A percentile compares a stretch with the other conserved stretches of the same genome.
These are phyloP conservation scores for Oscheius sp. DNA, from an alignment of 2,888 invertebrate species.

Conservation along the genomic window DNA sequence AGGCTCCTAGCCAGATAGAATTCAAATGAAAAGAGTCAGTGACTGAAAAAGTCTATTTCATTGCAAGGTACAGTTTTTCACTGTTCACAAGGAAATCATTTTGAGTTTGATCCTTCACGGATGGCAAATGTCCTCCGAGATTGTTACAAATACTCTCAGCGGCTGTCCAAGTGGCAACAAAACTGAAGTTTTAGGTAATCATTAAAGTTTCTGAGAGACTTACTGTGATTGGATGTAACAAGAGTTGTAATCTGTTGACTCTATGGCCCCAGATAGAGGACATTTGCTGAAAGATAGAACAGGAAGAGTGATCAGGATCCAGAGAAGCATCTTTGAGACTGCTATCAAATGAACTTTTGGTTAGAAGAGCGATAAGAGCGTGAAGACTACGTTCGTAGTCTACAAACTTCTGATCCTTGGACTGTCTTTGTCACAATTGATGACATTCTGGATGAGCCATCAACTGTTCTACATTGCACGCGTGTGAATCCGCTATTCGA, in stretches of 20 bases:
- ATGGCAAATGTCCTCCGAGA: conserved; percentile 3
- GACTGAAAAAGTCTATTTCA: neutral
- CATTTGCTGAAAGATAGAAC: neutral
- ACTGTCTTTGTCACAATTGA: too few species aligned
- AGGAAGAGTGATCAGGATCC: neutral
- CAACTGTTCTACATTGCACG: too few species aligned
- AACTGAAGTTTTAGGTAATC: neutral
- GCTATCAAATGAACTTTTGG: neutral
- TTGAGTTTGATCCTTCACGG: neutral
- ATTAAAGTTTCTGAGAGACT: neutral
- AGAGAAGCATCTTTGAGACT: neutral
- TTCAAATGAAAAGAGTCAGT: neutral
- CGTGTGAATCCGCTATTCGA: too few species aligned
- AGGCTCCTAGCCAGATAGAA: neutral
- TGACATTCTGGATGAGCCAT: too few species aligned
- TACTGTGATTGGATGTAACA: neutral
- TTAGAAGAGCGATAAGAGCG: too few species aligned
- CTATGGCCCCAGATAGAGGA: neutral
- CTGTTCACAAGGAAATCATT: neutral
- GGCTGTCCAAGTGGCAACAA: conserved; percentile 4
- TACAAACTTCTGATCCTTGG: too few species aligned
- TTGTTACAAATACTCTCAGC: conserved; percentile 11
- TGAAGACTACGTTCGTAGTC: too few species aligned
- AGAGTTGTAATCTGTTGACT: neutral
- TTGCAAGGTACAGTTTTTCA: neutral